Base-by-base conservation (phyloP, 64 coral and sea anemone genomes). In the Actinia equina region DNA sequence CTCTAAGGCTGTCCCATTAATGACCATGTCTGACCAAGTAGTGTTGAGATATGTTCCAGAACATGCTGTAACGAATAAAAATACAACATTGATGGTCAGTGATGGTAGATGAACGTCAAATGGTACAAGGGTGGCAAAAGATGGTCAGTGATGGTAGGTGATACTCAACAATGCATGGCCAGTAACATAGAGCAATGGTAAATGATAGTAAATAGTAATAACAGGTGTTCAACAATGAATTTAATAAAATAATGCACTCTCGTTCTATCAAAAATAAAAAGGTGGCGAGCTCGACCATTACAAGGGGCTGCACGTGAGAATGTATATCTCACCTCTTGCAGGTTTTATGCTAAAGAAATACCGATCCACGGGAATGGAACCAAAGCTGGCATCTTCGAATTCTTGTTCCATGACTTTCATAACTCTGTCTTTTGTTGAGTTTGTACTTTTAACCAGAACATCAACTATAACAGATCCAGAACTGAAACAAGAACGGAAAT, bases 361-460 rank as follows among this genome's bases (percentile, higher is more conserved):
- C 11, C 90, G 90, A 80, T 92, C 90, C 42, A 92, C 90, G 25
- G 90, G 74, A 43, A 92, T 42, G 26, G 60, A 71, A 18, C 90
- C 90, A 51, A 92, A 53, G 51, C 74, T 83, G 4, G 90, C 90
- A 17, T 80, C 71, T 27, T 71, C 44, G 44, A 92, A 19, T 26
- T 92, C 77, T 69, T 44, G 55, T 59, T 87, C 51, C 45, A 92
- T 44, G 2, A 30, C 80, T 76, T 87, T 92, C 59, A 43, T 41
- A 25, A 82, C 90, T 42, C 81, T 82, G 22, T 56, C 85, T 52
- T 59, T 77, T 6, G 44, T 57, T 57, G 85, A 82, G 77, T 87
- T 44, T 43, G 65, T 58, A 52, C 84, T 92, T 45, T 92, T 92
- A 3, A 92, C 59, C 10, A 92, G 58, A 43, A 92, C 86, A 54